Percentiles rank a stretch among this genome's conserved stretches.
phyloP scores from a whole-genome alignment of 37 sponge, comb jelly and placozoan species.

The Haliclona indistincta region DNA sequence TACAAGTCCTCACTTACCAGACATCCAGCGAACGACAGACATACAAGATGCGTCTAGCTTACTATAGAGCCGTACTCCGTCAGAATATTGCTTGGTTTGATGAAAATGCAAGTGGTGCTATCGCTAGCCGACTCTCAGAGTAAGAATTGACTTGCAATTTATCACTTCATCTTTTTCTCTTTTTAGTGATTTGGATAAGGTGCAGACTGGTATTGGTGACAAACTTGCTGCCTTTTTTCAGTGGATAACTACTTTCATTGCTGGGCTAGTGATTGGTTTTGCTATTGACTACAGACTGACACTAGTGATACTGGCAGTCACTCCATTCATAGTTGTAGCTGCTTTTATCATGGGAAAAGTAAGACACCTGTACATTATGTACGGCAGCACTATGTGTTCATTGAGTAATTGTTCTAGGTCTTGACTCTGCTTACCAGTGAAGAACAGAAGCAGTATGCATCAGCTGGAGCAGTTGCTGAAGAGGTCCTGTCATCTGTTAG shows the following conservation, averaged over 20 bases:
- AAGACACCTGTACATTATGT: conserved; percentile 13
- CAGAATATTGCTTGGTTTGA: conserved; percentile 90
- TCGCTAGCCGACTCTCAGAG: conserved; percentile 43
- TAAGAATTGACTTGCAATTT: conserved; percentile 6
- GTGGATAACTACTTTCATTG: conserved; percentile 59
- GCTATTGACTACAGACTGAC: conserved; percentile 56
- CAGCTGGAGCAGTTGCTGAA: conserved; percentile 85
- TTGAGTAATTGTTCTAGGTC: background rate
- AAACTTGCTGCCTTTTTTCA: conserved; percentile 58
- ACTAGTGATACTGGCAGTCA: conserved; percentile 52
- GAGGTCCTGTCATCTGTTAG: conserved; percentile 81
- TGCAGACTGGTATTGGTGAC: conserved; percentile 80
- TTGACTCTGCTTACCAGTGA: conserved; percentile 32
- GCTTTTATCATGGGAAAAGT: conserved; percentile 48
- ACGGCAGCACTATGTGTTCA: conserved; percentile 1
- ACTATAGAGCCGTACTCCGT: conserved; percentile 58
- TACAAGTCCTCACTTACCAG: conserved; percentile 66
- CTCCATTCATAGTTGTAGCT: conserved; percentile 47
- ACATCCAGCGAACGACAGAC: conserved; percentile 60
- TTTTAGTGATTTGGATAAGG: conserved; percentile 64
- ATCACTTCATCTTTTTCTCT: background rate
- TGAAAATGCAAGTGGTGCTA: conserved; percentile 46
- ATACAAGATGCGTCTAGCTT: conserved; percentile 34
- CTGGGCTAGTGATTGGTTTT: conserved; percentile 58
- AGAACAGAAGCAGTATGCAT: conserved; percentile 86